A percentile compares a stretch with the other conserved stretches of the same genome.
These are phyloP conservation scores for Cyprinodon brontotheroides DNA, from an alignment of 2,113 vertebrate species.

Conservation along the genomic window DNA sequence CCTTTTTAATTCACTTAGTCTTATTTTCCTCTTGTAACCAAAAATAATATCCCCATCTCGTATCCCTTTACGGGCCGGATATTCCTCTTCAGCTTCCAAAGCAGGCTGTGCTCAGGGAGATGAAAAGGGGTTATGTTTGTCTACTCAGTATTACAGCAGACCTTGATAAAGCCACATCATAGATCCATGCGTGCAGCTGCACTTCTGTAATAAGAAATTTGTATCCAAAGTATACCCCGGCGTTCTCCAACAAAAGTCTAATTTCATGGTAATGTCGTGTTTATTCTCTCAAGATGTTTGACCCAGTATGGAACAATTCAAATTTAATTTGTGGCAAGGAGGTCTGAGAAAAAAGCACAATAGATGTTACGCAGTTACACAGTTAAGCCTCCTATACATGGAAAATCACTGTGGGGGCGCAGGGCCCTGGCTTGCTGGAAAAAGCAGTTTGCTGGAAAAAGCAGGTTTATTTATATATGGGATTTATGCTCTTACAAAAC, in stretches of 20 bases:
- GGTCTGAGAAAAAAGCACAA: conserved; percentile 57
- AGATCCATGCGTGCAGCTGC: conserved; percentile 67
- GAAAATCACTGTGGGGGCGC: conserved; percentile 49
- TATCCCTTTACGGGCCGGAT: conserved; percentile 24
- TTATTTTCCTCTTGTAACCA: background rate
- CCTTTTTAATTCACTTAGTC: background rate
- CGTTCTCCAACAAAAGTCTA: conserved; percentile 71
- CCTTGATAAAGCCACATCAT: conserved; percentile 56
- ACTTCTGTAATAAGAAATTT: conserved; percentile 73
- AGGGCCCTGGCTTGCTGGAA: conserved; percentile 66
- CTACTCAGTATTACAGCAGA: conserved; percentile 55
- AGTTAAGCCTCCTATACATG: conserved; percentile 60
- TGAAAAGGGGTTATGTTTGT: conserved; percentile 42
- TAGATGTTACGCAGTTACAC: conserved; percentile 45
- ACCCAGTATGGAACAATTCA: conserved; percentile 78
- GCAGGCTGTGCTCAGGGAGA: conserved; percentile 44
- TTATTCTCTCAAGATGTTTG: conserved; percentile 79
- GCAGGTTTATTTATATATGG: conserved; percentile 68
- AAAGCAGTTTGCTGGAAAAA: too few species aligned
- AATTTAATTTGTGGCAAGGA: conserved; percentile 77
- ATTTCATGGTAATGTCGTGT: conserved; percentile 81
- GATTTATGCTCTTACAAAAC: conserved; percentile 67
- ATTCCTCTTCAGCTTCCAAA: conserved; percentile 39
- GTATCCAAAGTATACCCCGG: conserved; percentile 69
- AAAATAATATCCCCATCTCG: conserved; percentile 18